Evolutionary conservation across 2,888 invertebrate species (phyloP).

Genomic region (Autographa gamma): DNA sequence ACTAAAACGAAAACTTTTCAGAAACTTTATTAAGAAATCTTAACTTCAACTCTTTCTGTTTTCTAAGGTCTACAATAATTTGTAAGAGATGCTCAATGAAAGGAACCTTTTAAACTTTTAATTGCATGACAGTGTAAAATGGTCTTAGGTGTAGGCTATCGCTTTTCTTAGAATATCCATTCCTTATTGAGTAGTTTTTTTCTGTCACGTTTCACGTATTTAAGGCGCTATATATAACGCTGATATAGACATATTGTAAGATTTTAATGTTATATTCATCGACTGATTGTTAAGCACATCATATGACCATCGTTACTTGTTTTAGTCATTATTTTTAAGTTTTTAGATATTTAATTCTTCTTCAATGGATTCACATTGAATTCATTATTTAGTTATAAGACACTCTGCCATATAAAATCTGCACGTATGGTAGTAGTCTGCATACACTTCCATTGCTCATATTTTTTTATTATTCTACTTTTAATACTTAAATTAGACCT

Average conservation of each 20-base stretch:
- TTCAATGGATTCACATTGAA: constrained; percentile 73
- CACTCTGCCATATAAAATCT: constrained; percentile 61
- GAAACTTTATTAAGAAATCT: constrained; percentile 18
- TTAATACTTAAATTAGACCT: constrained; percentile 54
- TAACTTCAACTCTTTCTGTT: constrained; percentile 29
- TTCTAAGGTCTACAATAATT: constrained; percentile 45
- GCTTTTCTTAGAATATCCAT: constrained; percentile 76
- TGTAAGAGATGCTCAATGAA: constrained; percentile 74
- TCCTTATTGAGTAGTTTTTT: constrained; percentile 81
- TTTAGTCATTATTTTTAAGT: constrained; percentile 66
- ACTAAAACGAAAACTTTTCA: constrained; percentile 19
- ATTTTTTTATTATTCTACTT: constrained; percentile 63
- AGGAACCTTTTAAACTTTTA: constrained; percentile 82
- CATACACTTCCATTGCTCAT: constrained; percentile 75
- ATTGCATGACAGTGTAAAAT: constrained; percentile 78
- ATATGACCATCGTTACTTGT: constrained; percentile 65
- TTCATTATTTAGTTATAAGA: constrained; percentile 66
- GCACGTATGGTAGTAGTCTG: constrained; percentile 79
- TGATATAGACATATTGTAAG: constrained; percentile 77
- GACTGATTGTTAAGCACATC: constrained; percentile 80
- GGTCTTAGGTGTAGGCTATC: constrained; percentile 65
- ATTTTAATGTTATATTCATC: constrained; percentile 77
- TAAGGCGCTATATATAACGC: constrained; percentile 72
- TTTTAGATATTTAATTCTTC: constrained; percentile 62
- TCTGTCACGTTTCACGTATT: constrained; percentile 69